Evolutionary conservation across 35 echinoderm and acorn worm genomes (phyloP).

Genomic region (Apostichopus japonicus): DNA sequence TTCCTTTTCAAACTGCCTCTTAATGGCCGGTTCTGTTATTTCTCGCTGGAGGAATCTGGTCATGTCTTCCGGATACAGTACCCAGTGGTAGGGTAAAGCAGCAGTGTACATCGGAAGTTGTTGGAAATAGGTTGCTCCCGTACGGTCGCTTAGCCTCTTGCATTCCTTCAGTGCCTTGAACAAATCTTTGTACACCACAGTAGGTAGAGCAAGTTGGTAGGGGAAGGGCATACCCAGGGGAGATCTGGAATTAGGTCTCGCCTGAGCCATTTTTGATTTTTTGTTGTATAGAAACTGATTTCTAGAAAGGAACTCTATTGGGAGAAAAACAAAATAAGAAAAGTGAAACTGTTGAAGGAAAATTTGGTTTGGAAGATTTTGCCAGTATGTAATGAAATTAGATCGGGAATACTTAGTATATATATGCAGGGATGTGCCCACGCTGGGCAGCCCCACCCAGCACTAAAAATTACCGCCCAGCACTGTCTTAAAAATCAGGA

Average conservation of each 20-base stretch:
- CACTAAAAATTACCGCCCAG: too few relatives aligned
- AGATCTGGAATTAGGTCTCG: neutral
- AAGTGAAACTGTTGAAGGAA: too few relatives aligned
- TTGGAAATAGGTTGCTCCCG: constrained; percentile 10
- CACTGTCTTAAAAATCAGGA: too few relatives aligned
- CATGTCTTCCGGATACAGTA: constrained; percentile 64
- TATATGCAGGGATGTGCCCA: too few relatives aligned
- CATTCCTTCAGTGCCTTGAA: neutral
- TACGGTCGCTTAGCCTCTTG: neutral
- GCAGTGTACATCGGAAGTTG: constrained; percentile 58
- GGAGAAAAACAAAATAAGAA: too few relatives aligned
- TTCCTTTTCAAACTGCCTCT: constrained; percentile 48
- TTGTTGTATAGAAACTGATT: too few relatives aligned
- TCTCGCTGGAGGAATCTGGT: constrained; percentile 55
- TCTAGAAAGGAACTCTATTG: too few relatives aligned
- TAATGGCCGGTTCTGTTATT: constrained; percentile 62
- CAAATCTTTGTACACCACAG: constrained; percentile 4
- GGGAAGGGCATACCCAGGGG: constrained; percentile 45
- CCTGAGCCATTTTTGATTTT: constrained; percentile 41
- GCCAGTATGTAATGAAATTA: too few relatives aligned
- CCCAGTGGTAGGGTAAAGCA: constrained; percentile 67
- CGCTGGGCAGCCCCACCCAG: too few relatives aligned
- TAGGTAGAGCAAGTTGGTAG: neutral
- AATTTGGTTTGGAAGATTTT: too few relatives aligned
- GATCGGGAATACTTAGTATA: too few relatives aligned